Conservation (phyloP, 1,140 invertebrate species). For the Drosophila mauritiana region DNA sequence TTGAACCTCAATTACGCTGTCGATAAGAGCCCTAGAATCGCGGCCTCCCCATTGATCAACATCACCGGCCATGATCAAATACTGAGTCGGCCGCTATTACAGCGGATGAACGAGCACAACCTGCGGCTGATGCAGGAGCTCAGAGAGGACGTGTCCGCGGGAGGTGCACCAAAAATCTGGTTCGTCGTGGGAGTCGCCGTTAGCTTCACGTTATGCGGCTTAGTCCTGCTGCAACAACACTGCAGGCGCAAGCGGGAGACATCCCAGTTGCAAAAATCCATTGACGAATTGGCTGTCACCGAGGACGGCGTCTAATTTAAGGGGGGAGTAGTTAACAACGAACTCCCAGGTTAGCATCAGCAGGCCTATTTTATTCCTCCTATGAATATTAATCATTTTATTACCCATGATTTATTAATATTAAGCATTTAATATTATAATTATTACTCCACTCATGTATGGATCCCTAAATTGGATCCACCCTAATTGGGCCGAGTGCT, state of each 20-base stretch:
- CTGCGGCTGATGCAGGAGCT: constrained; percentile 16
- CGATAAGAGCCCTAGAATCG: constrained; percentile 2
- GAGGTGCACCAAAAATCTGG: constrained; percentile 2
- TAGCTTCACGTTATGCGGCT: constrained; percentile 2
- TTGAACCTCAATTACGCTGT: constrained; percentile 12
- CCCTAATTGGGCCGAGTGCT: constrained; percentile 2
- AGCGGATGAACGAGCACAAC: constrained; percentile 19
- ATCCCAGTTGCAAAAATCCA: not conserved
- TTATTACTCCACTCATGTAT: not conserved
- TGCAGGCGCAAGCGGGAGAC: not conserved
- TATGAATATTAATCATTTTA: constrained; percentile 3
- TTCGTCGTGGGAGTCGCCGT: constrained; percentile 2
- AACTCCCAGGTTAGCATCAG: not conserved
- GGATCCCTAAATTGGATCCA: no score
- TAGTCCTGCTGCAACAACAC: constrained; percentile 1
- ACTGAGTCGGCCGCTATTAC: not conserved
- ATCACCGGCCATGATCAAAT: not conserved
- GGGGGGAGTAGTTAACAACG: not conserved
- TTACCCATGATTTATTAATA: not conserved
- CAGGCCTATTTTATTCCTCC: no score
- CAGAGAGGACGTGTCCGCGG: constrained; percentile 3
- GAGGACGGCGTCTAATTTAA: not conserved
- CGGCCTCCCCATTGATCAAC: constrained; percentile 8
- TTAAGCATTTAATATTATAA: not conserved
- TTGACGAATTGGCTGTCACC: constrained; percentile 7